Conservation (phyloP, 2,113 vertebrate species). For the Cyanocitta stelleri region DNA sequence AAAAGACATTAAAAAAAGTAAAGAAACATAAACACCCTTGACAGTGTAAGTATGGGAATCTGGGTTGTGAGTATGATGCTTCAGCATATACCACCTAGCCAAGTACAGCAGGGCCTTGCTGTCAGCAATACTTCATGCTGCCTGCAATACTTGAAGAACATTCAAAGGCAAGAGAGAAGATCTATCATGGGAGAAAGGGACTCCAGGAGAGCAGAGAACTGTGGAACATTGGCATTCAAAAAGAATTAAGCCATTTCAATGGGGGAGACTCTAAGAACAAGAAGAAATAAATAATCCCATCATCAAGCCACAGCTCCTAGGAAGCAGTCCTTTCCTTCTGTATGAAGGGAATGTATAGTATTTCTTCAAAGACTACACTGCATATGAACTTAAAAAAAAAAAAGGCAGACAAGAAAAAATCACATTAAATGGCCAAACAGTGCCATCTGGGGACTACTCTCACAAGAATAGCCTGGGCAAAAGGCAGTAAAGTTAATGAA, state of each 20-base stretch:
- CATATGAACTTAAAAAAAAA: not conserved
- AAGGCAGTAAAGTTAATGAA: not conserved
- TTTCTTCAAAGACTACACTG: not conserved
- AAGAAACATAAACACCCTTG: not conserved
- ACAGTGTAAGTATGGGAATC: not conserved
- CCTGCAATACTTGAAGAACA: not conserved
- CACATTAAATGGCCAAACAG: not conserved
- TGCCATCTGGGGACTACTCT: slow-evolving; percentile 4
- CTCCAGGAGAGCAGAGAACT: not conserved
- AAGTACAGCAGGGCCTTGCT: not conserved
- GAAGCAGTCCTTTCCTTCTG: not conserved
- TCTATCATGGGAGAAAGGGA: not conserved
- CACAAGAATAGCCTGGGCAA: not conserved
- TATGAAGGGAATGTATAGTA: not conserved
- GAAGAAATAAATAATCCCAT: not conserved
- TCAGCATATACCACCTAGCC: not conserved
- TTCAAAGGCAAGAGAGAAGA: not conserved
- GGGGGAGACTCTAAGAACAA: not conserved
- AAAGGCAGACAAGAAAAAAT: not conserved
- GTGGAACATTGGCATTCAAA: not conserved
- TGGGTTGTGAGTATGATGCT: not conserved
- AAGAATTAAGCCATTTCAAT: not conserved
- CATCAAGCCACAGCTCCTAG: not conserved
- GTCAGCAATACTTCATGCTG: not conserved
- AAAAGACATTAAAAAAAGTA: not conserved